Base-by-base conservation (phyloP, 2,888 invertebrate species). In the Oscheius myriophilus region DNA sequence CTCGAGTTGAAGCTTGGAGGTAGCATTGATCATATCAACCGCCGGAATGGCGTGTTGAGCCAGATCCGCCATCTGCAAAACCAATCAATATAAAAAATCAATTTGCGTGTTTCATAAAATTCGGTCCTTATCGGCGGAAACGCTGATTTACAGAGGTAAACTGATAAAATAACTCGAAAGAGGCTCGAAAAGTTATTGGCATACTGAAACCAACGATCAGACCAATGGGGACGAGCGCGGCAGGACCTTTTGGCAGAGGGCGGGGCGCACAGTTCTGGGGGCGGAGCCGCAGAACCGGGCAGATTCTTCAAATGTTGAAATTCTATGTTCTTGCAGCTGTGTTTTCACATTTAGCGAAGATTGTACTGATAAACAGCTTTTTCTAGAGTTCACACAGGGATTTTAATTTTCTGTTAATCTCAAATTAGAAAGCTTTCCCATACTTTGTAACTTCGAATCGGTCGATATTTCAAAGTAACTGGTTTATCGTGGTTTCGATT, bases 1-100 rank as follows among this genome's bases (percentile, higher is more conserved):
- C 87, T 93, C 93, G 87, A 96, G 93, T 88, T 97, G 97, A 84
- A 98, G 90, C 75, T 94, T 92, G 89, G 96, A 96, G 69, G 97
- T 98, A 69, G 96, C 95, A 76, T 95, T 95, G 62, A 88, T 84
- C 82, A 87, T 86, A 78, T 87, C 87, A 58, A 81, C 78, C 52
- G 82, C 79, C 23, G 84, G 82, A 41, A 84, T 81, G 53, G 74
- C 73, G 65, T 80, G 81, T 52, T 73, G 73, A 43, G 73, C 51
- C 42, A 78, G 70, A 18, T 79, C 79, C 55, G 79, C 70, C 79
- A 79, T 79, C 42, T 49, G 25, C 14, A 33, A 54, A 16, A 54
- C 4, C 52, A 33, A 33, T 33, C 3, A 33, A 33, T 33, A 45
- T 18, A 18, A 49, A 18, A 49, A 49, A 11, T 7, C 2, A 49